phyloP scores from a whole-genome alignment of 2,888 invertebrate genomes.

The Drepanosiphum platanoidis region DNA sequence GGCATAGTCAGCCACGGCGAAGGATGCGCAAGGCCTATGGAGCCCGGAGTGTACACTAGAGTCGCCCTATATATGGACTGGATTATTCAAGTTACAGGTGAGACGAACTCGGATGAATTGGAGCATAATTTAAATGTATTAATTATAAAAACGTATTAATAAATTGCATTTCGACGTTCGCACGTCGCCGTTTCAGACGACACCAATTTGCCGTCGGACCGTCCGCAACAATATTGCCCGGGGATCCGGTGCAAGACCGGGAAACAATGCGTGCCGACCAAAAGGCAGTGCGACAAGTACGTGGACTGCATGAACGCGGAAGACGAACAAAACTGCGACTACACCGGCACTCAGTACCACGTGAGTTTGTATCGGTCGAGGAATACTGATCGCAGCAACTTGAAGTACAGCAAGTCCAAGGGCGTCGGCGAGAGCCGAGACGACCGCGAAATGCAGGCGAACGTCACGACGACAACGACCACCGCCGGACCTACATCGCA shows the following conservation, averaged over 20 bases:
- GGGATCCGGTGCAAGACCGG: constrained; percentile 77
- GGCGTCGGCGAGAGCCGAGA: not conserved
- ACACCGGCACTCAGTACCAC: constrained; percentile 27
- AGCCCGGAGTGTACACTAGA: constrained; percentile 85
- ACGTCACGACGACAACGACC: not conserved
- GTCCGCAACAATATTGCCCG: constrained; percentile 75
- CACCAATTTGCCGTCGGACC: constrained; percentile 65
- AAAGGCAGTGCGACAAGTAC: constrained; percentile 76
- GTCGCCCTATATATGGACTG: constrained; percentile 80
- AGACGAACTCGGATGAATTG: constrained; percentile 66
- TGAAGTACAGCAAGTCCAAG: constrained; percentile 31
- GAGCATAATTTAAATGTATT: not conserved
- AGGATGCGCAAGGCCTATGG: constrained; percentile 82
- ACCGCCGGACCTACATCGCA: not conserved
- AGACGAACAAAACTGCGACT: constrained; percentile 78
- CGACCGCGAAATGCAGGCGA: not conserved
- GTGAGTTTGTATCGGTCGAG: constrained; percentile 3
- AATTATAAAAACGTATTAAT: not conserved
- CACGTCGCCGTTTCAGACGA: constrained; percentile 54
- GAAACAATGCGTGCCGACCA: constrained; percentile 76
- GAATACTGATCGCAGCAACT: constrained; percentile 33
- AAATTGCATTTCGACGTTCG: not conserved
- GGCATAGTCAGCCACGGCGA: constrained; percentile 89
- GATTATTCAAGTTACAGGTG: constrained; percentile 75
- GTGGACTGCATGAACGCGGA: constrained; percentile 83